Evolutionary conservation across 2,113 vertebrate species (phyloP), one percentile per base, ranked within the genome.

Genomic region (Raja brachyura): DNA sequence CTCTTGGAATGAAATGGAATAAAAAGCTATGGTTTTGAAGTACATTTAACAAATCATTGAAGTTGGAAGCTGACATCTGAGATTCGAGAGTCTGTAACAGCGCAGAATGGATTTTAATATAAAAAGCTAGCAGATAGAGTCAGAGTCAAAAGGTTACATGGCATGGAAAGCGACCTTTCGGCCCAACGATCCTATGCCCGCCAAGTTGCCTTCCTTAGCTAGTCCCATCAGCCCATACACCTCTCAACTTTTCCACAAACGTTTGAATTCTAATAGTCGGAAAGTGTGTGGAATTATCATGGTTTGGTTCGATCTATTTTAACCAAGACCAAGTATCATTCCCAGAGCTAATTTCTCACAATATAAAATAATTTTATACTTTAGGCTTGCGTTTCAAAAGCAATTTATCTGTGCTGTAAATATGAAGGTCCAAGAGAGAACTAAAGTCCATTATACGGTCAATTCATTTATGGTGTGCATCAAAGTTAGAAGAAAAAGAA

Each of bases 31-130:
- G 6, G 31, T 70, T 70, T 90, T 70, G 33, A 70, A 90, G 20
- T 63, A 70, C 22, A n/a, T 90, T 90, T 90, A 39, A 10, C 88
- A 90, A 90, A 70, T 90, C 66, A 70, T 90, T 90, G 33, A 22
- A 22, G 16, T 70, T 90, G 63, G 88, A 39, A 70, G 31, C n/a
- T 70, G 18, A 70, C 3, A 18, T 39, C 31, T 22, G 66, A 63
- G 66, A 25, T 31, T 66, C 5, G 1, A 68, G 31, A 39, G 28
- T 85, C 61, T 90, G 61, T 66, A 68, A 56, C n/a, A 39, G 31
- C 20, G 33, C 6, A 39, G 61, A 90, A 70, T 39, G 18, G 31
- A 90, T 39, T 33, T 68, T 3, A 70, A 90, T 90, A 31, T 20
- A 31, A 61, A 61, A 90, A 4, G 88, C 16, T 56, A 90, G 31